These are phyloP conservation scores for Pemphredon lugubris DNA, from an alignment of 2,888 invertebrate genomes.

Conservation along the genomic window DNA sequence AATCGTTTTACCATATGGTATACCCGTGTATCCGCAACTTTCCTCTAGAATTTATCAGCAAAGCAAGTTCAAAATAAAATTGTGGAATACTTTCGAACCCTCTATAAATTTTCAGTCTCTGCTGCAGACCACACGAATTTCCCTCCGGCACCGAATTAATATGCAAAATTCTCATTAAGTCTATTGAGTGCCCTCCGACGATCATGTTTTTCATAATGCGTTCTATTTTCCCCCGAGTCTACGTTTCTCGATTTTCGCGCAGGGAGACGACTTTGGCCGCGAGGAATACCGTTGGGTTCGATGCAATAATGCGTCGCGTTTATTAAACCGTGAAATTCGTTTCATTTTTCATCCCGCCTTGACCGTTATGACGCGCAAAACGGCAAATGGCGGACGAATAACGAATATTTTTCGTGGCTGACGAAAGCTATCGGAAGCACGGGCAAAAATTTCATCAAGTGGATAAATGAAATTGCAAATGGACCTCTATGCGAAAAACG, in stretches of 20 bases:
- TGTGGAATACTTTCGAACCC: neutral
- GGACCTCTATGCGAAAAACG: neutral
- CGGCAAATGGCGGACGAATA: neutral
- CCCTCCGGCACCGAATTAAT: neutral
- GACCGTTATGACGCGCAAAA: neutral
- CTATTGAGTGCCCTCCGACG: neutral
- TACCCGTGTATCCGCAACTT: neutral
- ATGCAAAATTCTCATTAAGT: neutral
- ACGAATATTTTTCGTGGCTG: neutral
- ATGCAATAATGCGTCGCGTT: neutral
- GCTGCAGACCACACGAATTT: neutral
- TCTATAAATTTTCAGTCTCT: neutral
- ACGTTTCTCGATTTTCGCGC: no score
- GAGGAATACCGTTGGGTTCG: neutral
- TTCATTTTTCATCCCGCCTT: neutral
- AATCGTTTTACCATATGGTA: conserved; percentile 1
- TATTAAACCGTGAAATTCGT: no score
- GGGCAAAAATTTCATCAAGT: neutral
- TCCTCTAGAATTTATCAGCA: neutral
- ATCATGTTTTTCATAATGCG: neutral
- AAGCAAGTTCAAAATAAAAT: neutral
- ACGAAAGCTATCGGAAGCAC: neutral
- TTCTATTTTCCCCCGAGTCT: neutral
- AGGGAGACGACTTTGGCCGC: no score
- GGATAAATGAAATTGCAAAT: neutral